Evolutionary conservation across 2,888 invertebrate genomes (phyloP), one percentile per base, ranked within the genome.

Genomic region (Margaritifera margaritifera): DNA sequence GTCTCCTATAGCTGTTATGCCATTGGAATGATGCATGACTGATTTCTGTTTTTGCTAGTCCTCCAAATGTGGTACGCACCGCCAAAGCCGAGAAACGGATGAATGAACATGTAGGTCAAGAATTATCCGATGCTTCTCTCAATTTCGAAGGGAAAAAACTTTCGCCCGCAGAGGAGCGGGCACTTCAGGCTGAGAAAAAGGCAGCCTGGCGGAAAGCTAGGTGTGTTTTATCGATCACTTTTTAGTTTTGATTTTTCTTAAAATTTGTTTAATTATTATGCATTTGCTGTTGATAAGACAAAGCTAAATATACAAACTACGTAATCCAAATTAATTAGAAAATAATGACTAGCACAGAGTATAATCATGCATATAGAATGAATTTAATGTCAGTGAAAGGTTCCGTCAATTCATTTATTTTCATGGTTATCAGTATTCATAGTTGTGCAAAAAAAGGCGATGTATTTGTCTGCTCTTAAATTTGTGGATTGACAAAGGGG

Each of bases 131-230:
- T 50, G 66, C 72, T 56, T 63, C 76, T 27, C 55, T 66, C 25
- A 69, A 71, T 66, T 66, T 69, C 57, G 67, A 69, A 60, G 77
- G 77, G 57, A 72, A 77, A 57, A 82, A 78, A 66, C 69, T 79
- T 61, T 79, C 83, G 27, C 76, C 80, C 18, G 69, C 81, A 31
- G 83, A 83, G 65, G 83, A 82, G 56, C 78, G 86, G 62, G 82
- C 78, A 63, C 62, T 80, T 42, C 80, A 85, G 75, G 85, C 85
- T 18, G 84, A 86, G 68, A 84, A 84, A 75, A 71, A 85, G 68
- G 80, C 86, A 51, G 85, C 85, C 63, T 86, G 85, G 80, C 80
- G 86, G 51, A 81, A 84, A 68, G 86, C 86, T 66, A 86, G 86
- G 86, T 86, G 77, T 82, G 83, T 80, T 64, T 75, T 57, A 31